Conservation (phyloP, 1,140 invertebrate genomes). For the Halictus rubicundus region DNA sequence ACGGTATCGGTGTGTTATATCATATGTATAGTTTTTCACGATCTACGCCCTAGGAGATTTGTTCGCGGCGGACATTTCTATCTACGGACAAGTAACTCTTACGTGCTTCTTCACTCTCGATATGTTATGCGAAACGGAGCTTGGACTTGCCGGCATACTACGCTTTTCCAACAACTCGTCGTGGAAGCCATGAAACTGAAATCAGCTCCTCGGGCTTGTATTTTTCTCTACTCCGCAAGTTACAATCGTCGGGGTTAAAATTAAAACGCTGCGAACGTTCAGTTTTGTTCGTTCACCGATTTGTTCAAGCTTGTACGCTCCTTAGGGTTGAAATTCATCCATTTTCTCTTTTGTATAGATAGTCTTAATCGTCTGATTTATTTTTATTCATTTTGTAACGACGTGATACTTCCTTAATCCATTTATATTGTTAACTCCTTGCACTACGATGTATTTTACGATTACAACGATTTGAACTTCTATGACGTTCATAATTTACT, state of each 20-base stretch:
- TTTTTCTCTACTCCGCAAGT: not conserved
- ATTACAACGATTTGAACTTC: too few species aligned
- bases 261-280: not conserved
- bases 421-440: too few species aligned
- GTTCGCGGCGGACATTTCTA: conserved; percentile 48
- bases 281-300: too few species aligned
- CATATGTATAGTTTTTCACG: conserved; percentile 29
- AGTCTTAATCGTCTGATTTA: too few species aligned
- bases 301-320: too few species aligned
- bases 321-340: too few species aligned
- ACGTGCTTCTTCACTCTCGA: conserved; percentile 46
- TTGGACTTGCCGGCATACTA: conserved; percentile 38
- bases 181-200: conserved; percentile 63
- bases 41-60: conserved; percentile 51
- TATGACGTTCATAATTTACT: too few species aligned
- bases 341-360: too few species aligned
- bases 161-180: conserved; percentile 17
- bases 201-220: not conserved
- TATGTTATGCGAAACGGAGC: conserved; percentile 62
- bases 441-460: too few species aligned
- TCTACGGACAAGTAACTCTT: conserved; percentile 50
- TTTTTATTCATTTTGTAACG: too few species aligned
- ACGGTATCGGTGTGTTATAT: conserved; percentile 25
- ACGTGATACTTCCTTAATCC: too few species aligned
- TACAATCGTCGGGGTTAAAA: not conserved